Evolutionary conservation across 2,888 invertebrate species (phyloP), one percentile per base, ranked within the genome.

Genomic region (Hartigia nigra): DNA sequence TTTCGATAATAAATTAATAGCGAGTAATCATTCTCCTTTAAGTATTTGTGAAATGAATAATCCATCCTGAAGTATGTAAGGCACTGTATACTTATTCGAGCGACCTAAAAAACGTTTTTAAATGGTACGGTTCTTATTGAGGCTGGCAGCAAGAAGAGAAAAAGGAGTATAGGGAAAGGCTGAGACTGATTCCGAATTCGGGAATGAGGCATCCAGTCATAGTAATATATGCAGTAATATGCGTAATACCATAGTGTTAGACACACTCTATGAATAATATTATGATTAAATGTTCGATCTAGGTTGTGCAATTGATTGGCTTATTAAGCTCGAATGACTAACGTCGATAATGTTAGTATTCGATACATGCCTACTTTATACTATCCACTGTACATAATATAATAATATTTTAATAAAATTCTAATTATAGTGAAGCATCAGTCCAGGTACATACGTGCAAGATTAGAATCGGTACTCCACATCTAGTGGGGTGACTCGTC

Each of bases 401-500:
- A 72, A 88, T 89, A 88, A 90, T 86, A 86, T 90, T 90, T 90
- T 88, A 90, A 91, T 91, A 90, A 90, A 91, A 88, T 79, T 82
- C 86, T 84, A 81, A 84, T 80, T 79, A 85, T 72, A 80, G 79
- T 35, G 70, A 77, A 78, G 78, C 55, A 4, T 31, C 31, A 9
- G 23, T 55, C 9, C 55, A 55, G 23, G 23, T 55, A 55, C 9
- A 23, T 55, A 9, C 23, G 55, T 23, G 55, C 55, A 55, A 5
- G 55, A 55, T 9, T 9, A 55, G 55, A 55, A 55, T 2, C 55
- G 9, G 23, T 23, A 55, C 4, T 4, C 4, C 1, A 34, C 34
- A 34, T 34, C 34, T 34, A 34, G 34, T 34, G 34, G 4, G 2
- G 5, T 55, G 23, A 2, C 23, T 23, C 5, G 2, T 55, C 39